Conservation (phyloP, 2,797 vertebrate genomes). For the Diceros bicornis region DNA sequence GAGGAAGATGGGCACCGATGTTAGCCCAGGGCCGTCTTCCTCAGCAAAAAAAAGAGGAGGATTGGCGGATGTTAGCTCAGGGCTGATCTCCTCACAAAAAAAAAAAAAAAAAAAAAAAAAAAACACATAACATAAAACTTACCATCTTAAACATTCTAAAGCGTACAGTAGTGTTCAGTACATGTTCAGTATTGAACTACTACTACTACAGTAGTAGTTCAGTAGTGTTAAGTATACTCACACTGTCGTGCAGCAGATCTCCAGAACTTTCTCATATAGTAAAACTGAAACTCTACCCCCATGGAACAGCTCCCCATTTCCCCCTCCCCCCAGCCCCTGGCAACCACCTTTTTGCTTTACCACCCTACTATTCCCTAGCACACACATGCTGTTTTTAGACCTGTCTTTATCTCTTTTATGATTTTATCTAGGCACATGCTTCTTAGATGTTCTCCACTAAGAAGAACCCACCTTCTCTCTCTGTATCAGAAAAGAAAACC, state of each 20-base stretch:
- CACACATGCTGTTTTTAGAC: background rate
- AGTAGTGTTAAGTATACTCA: background rate
- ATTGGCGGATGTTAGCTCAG: too few species aligned
- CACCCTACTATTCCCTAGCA: background rate
- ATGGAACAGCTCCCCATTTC: background rate
- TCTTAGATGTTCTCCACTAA: background rate
- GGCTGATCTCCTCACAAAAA: too few species aligned
- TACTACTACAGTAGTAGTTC: background rate
- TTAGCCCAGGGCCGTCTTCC: too few species aligned
- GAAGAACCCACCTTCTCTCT: background rate
- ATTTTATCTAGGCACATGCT: conserved; percentile 34
- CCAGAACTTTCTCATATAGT: background rate
- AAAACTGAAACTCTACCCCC: background rate
- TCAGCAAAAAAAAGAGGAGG: too few species aligned
- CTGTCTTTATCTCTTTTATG: background rate
- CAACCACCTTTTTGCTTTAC: background rate
- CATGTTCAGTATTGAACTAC: too few species aligned
- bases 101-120: too few species aligned
- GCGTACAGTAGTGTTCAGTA: background rate
- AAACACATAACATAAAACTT: background rate
- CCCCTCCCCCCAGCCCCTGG: background rate
- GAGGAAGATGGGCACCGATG: too few species aligned
- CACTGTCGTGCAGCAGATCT: background rate
- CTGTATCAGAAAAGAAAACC: conserved; percentile 41
- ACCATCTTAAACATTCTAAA: background rate